Evolutionary conservation across 2,113 vertebrate genomes (phyloP).

Genomic region (Leptodactylus fuscus): DNA sequence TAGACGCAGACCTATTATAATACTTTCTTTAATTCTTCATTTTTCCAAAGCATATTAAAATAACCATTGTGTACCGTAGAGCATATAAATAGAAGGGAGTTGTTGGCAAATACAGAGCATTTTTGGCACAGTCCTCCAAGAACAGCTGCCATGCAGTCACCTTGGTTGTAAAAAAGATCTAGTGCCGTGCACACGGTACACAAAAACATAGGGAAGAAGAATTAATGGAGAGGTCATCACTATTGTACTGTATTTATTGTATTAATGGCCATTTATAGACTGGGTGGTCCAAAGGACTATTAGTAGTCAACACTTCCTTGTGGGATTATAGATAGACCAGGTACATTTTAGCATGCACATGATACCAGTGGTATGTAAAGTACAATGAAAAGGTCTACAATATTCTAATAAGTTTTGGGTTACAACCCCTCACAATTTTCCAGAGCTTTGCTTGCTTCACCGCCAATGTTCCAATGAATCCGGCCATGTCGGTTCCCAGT

Average conservation of each 20-base stretch:
- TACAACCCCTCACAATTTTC: no score
- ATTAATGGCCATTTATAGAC: background rate
- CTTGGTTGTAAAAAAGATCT: background rate
- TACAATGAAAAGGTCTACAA: background rate
- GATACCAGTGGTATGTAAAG: background rate
- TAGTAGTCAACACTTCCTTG: background rate
- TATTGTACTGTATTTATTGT: background rate
- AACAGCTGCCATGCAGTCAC: slow-evolving; percentile 48
- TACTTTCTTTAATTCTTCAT: slow-evolving; percentile 9
- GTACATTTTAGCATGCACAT: background rate
- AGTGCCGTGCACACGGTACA: background rate
- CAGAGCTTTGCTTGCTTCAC: background rate
- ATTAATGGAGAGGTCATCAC: background rate
- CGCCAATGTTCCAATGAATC: no score
- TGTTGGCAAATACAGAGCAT: slow-evolving; percentile 34
- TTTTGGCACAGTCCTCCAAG: slow-evolving; percentile 6
- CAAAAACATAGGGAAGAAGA: background rate
- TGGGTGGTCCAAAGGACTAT: background rate
- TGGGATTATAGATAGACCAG: background rate
- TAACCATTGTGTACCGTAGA: slow-evolving; percentile 15
- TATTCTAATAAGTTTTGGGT: background rate
- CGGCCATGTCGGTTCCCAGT: no score
- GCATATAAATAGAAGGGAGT: slow-evolving; percentile 35
- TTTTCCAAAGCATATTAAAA: slow-evolving; percentile 37
- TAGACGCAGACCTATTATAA: background rate